These are phyloP conservation scores for Thermophis baileyi DNA, from an alignment of 2,113 vertebrate species.

Conservation along the genomic window DNA sequence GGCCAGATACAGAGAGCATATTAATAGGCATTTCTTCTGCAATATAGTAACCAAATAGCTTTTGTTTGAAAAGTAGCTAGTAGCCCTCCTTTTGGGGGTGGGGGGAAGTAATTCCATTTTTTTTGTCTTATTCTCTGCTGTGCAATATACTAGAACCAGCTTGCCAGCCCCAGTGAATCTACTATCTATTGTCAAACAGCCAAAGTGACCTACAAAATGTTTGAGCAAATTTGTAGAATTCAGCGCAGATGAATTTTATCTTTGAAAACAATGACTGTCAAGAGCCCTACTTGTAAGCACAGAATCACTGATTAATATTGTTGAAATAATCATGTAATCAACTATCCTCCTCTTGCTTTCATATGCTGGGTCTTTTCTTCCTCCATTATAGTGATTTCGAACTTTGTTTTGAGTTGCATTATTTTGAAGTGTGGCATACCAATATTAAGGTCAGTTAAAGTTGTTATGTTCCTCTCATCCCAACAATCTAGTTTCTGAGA, in stretches of 20 bases:
- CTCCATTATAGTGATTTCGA: conserved; percentile 45
- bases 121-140: not conserved
- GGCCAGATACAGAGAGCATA: not conserved
- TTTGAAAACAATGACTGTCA: conserved; percentile 16
- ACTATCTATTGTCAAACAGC: not conserved
- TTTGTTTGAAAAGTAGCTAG: not conserved
- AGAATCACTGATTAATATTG: not conserved
- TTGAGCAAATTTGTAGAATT: not conserved
- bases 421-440: conserved; percentile 44
- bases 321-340: conserved; percentile 35
- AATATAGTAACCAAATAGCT: not conserved
- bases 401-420: conserved; percentile 52
- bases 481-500: conserved; percentile 27
- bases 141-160: not conserved
- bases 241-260: not conserved
- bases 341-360: conserved; percentile 37
- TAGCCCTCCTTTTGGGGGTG: not conserved
- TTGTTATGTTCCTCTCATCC: conserved; percentile 33
- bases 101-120: not conserved
- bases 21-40: not conserved
- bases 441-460: conserved; percentile 37
- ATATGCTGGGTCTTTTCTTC: conserved; percentile 32
- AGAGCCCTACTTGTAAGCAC: conserved; percentile 22
- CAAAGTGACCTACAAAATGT: not conserved
- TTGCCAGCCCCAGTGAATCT: not conserved